A percentile compares a stretch with the other conserved stretches of the same genome.
phyloP scores from a whole-genome alignment of 2,113 vertebrate genomes.

The Calyptomena viridis region DNA sequence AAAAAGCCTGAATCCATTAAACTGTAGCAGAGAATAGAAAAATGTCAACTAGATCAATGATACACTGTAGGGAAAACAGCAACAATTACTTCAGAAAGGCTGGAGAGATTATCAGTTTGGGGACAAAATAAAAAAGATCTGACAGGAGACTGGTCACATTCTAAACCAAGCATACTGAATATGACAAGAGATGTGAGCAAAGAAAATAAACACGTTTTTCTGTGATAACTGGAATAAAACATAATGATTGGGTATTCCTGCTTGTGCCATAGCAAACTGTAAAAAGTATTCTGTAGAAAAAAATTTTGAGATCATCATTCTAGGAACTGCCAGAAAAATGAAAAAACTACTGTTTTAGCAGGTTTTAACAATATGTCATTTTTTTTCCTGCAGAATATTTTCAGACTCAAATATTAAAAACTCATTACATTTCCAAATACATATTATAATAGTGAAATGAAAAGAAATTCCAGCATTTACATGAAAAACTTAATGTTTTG shows the following conservation, averaged over 20 bases:
- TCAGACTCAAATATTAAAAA: conserved; percentile 1
- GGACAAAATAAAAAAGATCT: neutral
- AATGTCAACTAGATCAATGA: neutral
- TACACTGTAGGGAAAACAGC: neutral
- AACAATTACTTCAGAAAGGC: neutral
- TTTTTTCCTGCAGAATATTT: neutral
- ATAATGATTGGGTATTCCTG: neutral
- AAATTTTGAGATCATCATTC: neutral
- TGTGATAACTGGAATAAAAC: neutral
- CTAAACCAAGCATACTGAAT: neutral
- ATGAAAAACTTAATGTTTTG: conserved; percentile 31
- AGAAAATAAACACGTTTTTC: neutral
- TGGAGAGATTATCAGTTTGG: neutral
- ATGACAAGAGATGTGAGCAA: neutral
- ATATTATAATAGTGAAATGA: neutral
- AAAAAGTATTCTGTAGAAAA: neutral
- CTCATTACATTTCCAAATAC: neutral
- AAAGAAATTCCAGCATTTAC: neutral
- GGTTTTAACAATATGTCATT: neutral
- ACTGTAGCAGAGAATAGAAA: neutral
- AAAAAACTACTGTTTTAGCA: neutral
- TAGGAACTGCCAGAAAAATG: neutral
- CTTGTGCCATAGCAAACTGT: neutral
- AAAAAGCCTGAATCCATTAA: neutral
- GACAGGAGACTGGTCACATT: neutral